Percentiles rank a stretch among this genome's conserved stretches.
Evolutionary conservation across 2,113 vertebrate genomes (phyloP).

Genomic region (Gallinago paraguaiae): DNA sequence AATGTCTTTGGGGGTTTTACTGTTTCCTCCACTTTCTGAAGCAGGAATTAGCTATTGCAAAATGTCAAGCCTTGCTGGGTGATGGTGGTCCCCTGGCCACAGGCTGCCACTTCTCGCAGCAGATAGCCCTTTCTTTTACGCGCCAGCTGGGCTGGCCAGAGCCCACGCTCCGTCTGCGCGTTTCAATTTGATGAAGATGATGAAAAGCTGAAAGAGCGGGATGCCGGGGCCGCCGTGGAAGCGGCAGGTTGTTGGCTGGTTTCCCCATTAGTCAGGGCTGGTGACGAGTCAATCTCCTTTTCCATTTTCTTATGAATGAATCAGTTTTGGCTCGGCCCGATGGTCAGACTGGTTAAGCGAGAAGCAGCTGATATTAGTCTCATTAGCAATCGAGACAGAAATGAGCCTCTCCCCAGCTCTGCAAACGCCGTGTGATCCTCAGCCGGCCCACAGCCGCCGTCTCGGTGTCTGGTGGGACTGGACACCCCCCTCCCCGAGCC

Average conservation of each 20-base stretch:
- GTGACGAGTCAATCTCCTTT: slow-evolving; percentile 3
- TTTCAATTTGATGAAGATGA: neutral
- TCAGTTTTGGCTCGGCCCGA: slow-evolving; percentile 33
- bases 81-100: neutral
- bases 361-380: neutral
- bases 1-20: neutral
- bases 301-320: slow-evolving; percentile 48
- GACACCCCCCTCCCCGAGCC: neutral
- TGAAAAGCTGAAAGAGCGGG: neutral
- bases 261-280: slow-evolving; percentile 13
- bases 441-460: neutral
- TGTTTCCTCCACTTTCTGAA: neutral
- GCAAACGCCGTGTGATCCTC: rapidly evolving
- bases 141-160: rapidly evolving
- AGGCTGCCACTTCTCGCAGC: neutral
- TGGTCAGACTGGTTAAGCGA: slow-evolving; percentile 49
- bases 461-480: neutral
- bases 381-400: neutral
- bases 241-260: slow-evolving; percentile 12
- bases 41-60: neutral
- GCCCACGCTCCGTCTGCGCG: neutral
- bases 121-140: neutral
- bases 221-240: neutral
- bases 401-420: neutral
- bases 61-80: neutral